These are phyloP conservation scores for Morone saxatilis DNA, from an alignment of 2,113 vertebrate species.

Conservation along the genomic window DNA sequence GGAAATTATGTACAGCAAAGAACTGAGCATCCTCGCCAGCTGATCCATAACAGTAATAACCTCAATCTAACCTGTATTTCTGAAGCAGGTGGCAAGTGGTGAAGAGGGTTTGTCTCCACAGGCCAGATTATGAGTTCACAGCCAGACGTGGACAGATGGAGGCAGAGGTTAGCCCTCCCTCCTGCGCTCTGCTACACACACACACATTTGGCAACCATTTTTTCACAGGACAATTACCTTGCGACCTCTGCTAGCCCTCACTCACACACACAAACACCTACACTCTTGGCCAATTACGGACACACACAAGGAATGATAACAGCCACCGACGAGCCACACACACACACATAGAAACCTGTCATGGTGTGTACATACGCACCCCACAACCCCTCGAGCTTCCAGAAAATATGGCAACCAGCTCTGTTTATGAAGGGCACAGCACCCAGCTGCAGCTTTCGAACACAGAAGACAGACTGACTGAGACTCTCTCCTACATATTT, in stretches of 20 bases:
- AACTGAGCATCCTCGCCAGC: slow-evolving; percentile 47
- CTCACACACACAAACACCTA: slow-evolving; percentile 23
- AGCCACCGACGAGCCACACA: slow-evolving; percentile 44
- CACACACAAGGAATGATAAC: slow-evolving; percentile 64
- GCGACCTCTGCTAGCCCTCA: slow-evolving; percentile 70
- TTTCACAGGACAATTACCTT: slow-evolving; percentile 79
- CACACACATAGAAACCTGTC: slow-evolving; percentile 43
- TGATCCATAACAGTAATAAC: slow-evolving; percentile 73
- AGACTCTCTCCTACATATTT: slow-evolving; percentile 34
- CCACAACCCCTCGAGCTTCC: slow-evolving; percentile 41
- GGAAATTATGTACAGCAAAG: slow-evolving; percentile 43
- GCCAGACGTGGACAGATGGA: slow-evolving; percentile 80
- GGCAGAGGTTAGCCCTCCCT: slow-evolving; percentile 78
- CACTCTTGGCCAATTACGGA: slow-evolving; percentile 64
- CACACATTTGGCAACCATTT: slow-evolving; percentile 71
- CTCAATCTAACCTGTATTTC: slow-evolving; percentile 78
- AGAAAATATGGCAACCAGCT: slow-evolving; percentile 59
- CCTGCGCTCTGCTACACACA: slow-evolving; percentile 56
- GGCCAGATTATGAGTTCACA: slow-evolving; percentile 80
- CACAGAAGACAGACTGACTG: slow-evolving; percentile 40
- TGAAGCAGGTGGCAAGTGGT: slow-evolving; percentile 77
- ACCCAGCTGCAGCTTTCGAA: slow-evolving; percentile 58
- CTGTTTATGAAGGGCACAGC: slow-evolving; percentile 67
- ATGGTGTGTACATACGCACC: slow-evolving; percentile 48
- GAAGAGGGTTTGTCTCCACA: slow-evolving; percentile 76